Base-by-base conservation (phyloP, 2,797 vertebrate genomes). In the Botia kubotai region DNA sequence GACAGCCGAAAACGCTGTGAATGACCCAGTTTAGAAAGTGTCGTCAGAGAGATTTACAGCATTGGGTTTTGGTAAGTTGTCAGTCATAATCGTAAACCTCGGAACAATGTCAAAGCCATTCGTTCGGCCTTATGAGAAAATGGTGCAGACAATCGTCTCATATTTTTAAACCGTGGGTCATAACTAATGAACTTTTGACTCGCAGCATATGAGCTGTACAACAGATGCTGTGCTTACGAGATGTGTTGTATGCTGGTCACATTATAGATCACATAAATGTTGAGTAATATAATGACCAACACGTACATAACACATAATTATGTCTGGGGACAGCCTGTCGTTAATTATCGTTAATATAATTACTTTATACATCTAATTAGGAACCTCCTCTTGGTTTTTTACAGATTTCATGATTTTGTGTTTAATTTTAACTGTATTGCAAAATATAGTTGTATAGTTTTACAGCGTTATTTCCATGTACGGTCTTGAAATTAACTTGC, bases 141-240 rank as follows among this genome's bases (percentile, higher is more conserved):
- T 63, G 33, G 58, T 73, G 17, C 48, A 73, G 39, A 68, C 66
- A 81, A 71, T 77, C 63, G 79, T 73, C 58, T 78, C 60, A 17
- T 80, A 77, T 84, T 79, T 84, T 78, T 63, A 80, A 43, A 75
- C 73, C 48, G 65, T 70, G 63, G 63, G 14, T 50, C 71, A 77
- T 72, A 77, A 86, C 55, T 39, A 80, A 82, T 68, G 46, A 70
- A 53, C 66, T 53, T 75, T 81, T 81, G 71, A 83, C 67, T 72
- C 69, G 26, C 43, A 16, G 48, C 16, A 17, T 60, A 53, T 55
- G 48, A 70, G 62, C 4, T 10, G 55, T 82, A 67, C 50, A 67
- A 55, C 74, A 79, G 53, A 78, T 43, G 67, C 16, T 36, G 12
- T 33, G 46, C n/a, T 81, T 79, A 52, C 68, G 62, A 71, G 0